Evolutionary conservation across 2,113 vertebrate genomes (phyloP), one percentile per base, ranked within the genome.

Genomic region (Sylvietta virens): DNA sequence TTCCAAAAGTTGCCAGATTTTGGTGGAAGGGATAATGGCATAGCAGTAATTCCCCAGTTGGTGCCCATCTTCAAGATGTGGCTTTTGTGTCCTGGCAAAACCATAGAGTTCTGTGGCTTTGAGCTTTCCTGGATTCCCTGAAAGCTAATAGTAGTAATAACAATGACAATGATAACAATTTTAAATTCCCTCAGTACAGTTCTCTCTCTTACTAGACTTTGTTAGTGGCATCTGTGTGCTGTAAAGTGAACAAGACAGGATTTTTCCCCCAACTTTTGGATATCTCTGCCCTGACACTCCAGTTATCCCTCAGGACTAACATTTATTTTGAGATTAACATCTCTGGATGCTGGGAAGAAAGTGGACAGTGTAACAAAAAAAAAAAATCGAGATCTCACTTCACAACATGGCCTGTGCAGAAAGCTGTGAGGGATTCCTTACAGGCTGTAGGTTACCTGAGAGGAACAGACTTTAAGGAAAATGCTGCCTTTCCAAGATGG

Each of bases 371-470:
- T 37, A 48, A 69, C 61, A 40, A 1, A 2, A 60, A 1, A 2
- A 60, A 56, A 30, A 39, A 35, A 26, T 9, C 0, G 4, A 30
- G 16, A 27, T 73, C 16, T 90, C 9, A 11, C 66, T 66, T 62
- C 60, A 42, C 47, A 69, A 0, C 31, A 4, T 4, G 45, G 8
- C 58, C 26, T 44, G 30, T 62, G 51, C 56, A 67, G 65, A 53
- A 70, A 26, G 64, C 61, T 28, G 20, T 24, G 64, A 27, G 48
- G 61, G 58, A 20, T 80, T 42, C 48, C 57, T 57, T 20, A 1
- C 17, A 24, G 51, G n/a, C 65, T 53, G 3, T 7, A 15, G 17
- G 18, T 6, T 31, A 8, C 0, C 0, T 9, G 24, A 53, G 64
- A 69, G 14, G 2, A 56, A 15, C 2, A 39, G 58, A 19, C 57